Conservation (phyloP, 2,113 vertebrate species). For the Dendrocopos noguchii region DNA sequence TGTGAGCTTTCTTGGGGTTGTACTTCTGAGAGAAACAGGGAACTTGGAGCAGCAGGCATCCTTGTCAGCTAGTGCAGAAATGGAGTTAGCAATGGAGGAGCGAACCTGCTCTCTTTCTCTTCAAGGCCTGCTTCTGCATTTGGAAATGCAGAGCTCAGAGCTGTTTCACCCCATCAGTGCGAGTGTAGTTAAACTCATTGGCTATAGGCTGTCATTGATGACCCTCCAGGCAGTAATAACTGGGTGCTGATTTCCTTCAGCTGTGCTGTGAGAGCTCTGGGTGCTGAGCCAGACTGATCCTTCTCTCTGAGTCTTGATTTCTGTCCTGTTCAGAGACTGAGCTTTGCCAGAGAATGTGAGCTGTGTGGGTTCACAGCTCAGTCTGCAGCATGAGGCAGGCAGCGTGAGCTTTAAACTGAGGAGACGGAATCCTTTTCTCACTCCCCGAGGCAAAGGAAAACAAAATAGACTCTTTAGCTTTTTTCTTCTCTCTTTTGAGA, state of each 20-base stretch:
- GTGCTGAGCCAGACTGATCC: background rate
- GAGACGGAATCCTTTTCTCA: background rate
- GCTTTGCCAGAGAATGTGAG: background rate
- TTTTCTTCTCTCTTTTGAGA: background rate
- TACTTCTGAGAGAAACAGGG: background rate
- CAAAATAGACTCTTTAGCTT: background rate
- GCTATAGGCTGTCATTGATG: background rate
- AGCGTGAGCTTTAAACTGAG: slow-evolving; percentile 13
- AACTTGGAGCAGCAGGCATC: background rate
- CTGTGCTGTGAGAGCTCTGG: background rate
- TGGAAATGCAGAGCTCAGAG: background rate
- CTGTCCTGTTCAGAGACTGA: slow-evolving; percentile 11
- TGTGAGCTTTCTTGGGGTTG: rapidly evolving
- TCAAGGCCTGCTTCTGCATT: background rate
- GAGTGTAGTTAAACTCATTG: background rate
- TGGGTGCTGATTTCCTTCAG: background rate
- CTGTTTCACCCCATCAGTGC: background rate
- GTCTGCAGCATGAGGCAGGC: background rate
- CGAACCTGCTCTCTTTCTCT: background rate
- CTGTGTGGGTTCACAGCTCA: slow-evolving; percentile 5
- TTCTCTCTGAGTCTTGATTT: background rate
- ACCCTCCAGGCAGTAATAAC: background rate
- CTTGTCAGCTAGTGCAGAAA: background rate
- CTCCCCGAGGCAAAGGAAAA: background rate
- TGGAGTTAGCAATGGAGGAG: background rate